Percentiles rank a stretch among this genome's conserved stretches.
Conservation (phyloP, 2,797 vertebrate genomes). For the Taenioides sp. region DNA sequence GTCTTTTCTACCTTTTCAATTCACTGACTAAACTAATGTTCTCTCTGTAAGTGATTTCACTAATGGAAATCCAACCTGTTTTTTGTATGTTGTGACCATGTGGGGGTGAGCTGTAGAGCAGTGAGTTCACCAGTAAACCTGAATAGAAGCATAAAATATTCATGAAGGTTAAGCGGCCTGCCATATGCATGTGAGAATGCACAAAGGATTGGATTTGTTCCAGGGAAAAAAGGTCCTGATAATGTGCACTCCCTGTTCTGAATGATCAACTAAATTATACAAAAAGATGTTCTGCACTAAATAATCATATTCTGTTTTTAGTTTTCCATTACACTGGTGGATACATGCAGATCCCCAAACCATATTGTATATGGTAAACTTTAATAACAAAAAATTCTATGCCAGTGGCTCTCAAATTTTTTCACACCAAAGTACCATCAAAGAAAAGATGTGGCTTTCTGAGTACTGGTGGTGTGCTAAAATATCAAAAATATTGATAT, state of each 20-base stretch:
- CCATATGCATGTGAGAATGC: slow-evolving; percentile 34
- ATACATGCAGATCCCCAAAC: slow-evolving; percentile 21
- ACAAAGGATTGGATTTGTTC: slow-evolving; percentile 54
- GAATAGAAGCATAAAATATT: slow-evolving; percentile 68
- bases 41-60: not conserved
- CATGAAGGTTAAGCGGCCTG: slow-evolving; percentile 52
- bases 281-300: slow-evolving; percentile 12
- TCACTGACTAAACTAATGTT: slow-evolving; percentile 11
- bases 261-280: slow-evolving; percentile 35
- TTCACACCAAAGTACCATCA: too few species aligned
- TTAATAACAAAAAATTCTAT: too few species aligned
- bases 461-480: too few species aligned
- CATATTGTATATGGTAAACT: not conserved
- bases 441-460: too few species aligned
- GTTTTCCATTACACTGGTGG: slow-evolving; percentile 31
- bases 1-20: not conserved
- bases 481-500: too few species aligned
- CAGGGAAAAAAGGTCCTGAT: slow-evolving; percentile 42
- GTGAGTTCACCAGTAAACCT: slow-evolving; percentile 29
- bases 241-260: slow-evolving; percentile 47
- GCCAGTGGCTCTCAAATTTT: too few species aligned
- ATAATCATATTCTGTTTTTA: slow-evolving; percentile 39
- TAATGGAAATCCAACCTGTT: slow-evolving; percentile 7
- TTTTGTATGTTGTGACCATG: slow-evolving; percentile 18
- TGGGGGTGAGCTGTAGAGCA: slow-evolving; percentile 28